Percentiles rank a stretch among this genome's conserved stretches.
Conservation (phyloP, 2,888 invertebrate genomes). For the Spisula subtruncata region DNA sequence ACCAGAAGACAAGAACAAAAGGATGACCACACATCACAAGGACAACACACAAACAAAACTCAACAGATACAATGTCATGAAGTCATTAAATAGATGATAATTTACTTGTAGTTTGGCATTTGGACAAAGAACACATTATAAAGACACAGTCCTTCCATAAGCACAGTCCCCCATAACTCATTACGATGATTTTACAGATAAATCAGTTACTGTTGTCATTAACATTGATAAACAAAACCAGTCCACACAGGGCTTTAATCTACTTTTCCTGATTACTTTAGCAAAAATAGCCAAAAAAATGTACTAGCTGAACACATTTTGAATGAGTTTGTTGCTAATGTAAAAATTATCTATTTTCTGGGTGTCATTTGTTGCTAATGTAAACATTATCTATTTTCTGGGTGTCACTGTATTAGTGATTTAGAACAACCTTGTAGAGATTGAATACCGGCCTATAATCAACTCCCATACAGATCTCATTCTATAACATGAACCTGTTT, state of each 20-base stretch:
- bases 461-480: neutral
- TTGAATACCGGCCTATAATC: neutral
- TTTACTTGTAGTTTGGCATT: neutral
- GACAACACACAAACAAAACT: too few relatives aligned
- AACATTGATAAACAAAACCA: conserved; percentile 11
- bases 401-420: neutral
- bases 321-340: neutral
- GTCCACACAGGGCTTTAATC: neutral
- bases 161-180: neutral
- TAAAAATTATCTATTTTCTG: neutral
- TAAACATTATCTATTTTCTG: too few relatives aligned
- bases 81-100: neutral
- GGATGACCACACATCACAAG: too few relatives aligned
- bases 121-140: neutral
- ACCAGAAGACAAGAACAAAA: too few relatives aligned
- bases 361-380: too few relatives aligned
- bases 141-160: neutral
- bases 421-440: neutral
- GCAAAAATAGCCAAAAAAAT: conserved; percentile 1
- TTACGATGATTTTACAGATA: neutral
- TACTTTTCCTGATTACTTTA: neutral
- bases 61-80: too few relatives aligned
- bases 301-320: neutral
- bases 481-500: too few relatives aligned
- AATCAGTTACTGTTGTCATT: neutral